Percentiles rank a stretch among this genome's conserved stretches.
Evolutionary conservation across 2,888 invertebrate genomes (phyloP).

Genomic region (Aricia artaxerxes): DNA sequence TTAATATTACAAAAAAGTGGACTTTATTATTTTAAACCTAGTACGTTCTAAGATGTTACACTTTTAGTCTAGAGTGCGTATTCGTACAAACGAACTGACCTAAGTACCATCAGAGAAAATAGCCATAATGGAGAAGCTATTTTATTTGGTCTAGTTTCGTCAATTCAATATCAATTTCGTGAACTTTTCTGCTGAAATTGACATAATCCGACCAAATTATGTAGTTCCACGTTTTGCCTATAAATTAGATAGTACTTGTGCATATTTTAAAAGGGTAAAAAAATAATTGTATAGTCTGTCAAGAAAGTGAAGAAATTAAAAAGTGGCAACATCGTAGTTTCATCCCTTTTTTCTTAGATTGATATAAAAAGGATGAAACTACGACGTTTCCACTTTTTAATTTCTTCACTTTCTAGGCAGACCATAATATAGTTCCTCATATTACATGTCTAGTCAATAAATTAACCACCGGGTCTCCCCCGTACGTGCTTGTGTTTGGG

Average conservation of each 20-base stretch:
- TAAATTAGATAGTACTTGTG: too few species aligned
- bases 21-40: not conserved
- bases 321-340: too few species aligned
- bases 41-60: not conserved
- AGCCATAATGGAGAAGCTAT: too few species aligned
- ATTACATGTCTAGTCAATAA: not conserved
- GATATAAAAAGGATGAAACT: too few species aligned
- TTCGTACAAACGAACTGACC: too few species aligned
- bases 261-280: not conserved
- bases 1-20: not conserved
- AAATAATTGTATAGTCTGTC: too few species aligned
- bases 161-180: not conserved
- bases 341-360: too few species aligned
- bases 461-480: not conserved
- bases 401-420: too few species aligned
- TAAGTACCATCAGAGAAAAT: not conserved
- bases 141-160: not conserved
- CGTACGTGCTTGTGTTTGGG: not conserved
- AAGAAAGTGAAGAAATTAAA: too few species aligned
- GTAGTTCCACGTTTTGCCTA: too few species aligned
- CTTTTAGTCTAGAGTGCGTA: not conserved
- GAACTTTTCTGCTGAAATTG: not conserved
- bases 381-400: too few species aligned
- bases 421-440: not conserved
- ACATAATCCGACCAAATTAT: not conserved